Evolutionary conservation across 2,888 invertebrate genomes (phyloP).

Genomic region (Ditula angustiorana): DNA sequence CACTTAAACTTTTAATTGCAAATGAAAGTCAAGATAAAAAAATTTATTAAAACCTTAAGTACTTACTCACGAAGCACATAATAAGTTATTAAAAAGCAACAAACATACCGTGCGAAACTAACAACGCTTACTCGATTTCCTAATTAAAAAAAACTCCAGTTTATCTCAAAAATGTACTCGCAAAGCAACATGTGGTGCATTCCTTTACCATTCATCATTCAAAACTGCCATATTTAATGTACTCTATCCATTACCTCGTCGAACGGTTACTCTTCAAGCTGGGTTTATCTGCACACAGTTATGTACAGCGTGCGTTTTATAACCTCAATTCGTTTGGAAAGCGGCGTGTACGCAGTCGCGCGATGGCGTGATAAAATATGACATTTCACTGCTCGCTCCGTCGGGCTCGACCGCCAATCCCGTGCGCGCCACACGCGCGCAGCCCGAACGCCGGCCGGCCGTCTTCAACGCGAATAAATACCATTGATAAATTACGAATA

Average conservation of each 20-base stretch:
- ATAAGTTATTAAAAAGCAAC: background rate
- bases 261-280: background rate
- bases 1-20: too few relatives aligned
- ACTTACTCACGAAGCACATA: too few relatives aligned
- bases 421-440: conserved; percentile 55
- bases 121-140: background rate
- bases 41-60: background rate
- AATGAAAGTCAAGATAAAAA: background rate
- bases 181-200: conserved; percentile 46
- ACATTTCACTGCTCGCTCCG: conserved; percentile 60
- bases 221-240: conserved; percentile 11
- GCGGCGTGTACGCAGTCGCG: conserved; percentile 65
- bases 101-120: conserved; percentile 12
- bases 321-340: conserved; percentile 40
- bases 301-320: conserved; percentile 45
- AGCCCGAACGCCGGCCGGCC: conserved; percentile 61
- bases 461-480: conserved; percentile 42
- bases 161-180: conserved; percentile 40
- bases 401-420: conserved; percentile 55
- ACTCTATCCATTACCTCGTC: conserved; percentile 34
- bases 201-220: conserved; percentile 33
- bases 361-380: conserved; percentile 65
- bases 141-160: conserved; percentile 15
- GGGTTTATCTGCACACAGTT: conserved; percentile 24
- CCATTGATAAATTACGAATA: conserved; percentile 39